Base-by-base conservation (phyloP, 1,140 invertebrate genomes). In the Zaprionus camerounensis region DNA sequence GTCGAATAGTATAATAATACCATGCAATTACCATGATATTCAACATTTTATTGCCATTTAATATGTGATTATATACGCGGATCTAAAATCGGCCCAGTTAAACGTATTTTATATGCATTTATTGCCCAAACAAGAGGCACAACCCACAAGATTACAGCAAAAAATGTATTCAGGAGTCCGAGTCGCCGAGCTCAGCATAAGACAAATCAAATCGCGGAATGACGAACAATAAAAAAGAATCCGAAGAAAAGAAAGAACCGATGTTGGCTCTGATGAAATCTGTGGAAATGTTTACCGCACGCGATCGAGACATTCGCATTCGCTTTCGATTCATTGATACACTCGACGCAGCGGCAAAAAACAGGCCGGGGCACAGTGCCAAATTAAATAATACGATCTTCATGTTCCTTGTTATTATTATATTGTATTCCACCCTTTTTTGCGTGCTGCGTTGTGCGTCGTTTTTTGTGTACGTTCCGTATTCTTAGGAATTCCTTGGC, bases 351-450 rank as follows among this genome's bases (percentile, higher is more conserved):
- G 31, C 64, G 20, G 24, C 65, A 70, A 34, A 51, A 53, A 56
- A 59, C 38, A 58, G 34, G 56, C 64, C 55, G 4, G 67, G 65
- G 64, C 78, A 78, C 84, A 81, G 81, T 90, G 80, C 76, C 81
- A 90, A 91, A 90, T 90, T 91, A 90, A 90, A 90, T 90, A 90
- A 90, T 90, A 91, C 71, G 78, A 62, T 53, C 57, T 77, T 13
- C 67, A 62, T 70, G 71, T 73, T 84, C 75, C 79, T 88, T 88
- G 74, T 88, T 85, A 90, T 88, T 90, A 88, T 88, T 84, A 90
- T 88, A 88, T 88, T 88, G 84, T 88, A 88, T 88, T 85, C 85
- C 81, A 85, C 70, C 78, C 85, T 91, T 91, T 90, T 91, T 82
- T 82, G 81, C 79, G 85, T 88, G 46, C 46, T 24, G 20, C 46